Evolutionary conservation across 2,888 invertebrate species (phyloP).

Genomic region (Diplazon laetatorius): DNA sequence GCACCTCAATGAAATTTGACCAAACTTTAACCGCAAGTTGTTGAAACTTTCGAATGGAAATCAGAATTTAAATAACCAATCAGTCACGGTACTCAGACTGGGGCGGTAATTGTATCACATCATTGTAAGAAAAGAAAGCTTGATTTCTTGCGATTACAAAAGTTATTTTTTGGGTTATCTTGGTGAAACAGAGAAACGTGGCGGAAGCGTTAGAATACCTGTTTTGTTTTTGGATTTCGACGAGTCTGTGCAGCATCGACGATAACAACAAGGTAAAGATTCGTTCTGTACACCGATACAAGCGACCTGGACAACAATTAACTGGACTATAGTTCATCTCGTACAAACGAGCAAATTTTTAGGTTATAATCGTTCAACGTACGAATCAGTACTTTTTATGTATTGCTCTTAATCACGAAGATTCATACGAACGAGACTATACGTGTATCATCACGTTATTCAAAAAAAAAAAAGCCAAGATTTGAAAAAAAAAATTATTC

Average conservation of each 20-base stretch:
- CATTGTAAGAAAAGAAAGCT: constrained; percentile 62
- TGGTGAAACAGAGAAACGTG: neutral
- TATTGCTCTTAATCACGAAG: constrained; percentile 70
- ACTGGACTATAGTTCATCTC: constrained; percentile 38
- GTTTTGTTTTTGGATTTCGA: neutral
- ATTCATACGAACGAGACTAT: constrained; percentile 80
- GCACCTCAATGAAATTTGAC: constrained; percentile 28
- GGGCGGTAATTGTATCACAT: constrained; percentile 76
- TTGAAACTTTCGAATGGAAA: neutral
- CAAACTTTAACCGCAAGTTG: neutral
- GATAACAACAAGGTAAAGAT: neutral
- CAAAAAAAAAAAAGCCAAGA: no score
- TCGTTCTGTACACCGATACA: constrained; percentile 12
- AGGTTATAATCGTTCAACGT: neutral
- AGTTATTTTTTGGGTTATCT: no score
- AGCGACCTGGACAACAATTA: constrained; percentile 45
- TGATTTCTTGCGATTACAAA: neutral
- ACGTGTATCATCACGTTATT: constrained; percentile 72
- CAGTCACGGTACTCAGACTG: constrained; percentile 79
- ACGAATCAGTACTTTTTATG: constrained; percentile 60
- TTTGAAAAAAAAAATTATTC: neutral
- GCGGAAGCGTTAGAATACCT: constrained; percentile 25
- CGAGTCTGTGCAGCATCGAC: constrained; percentile 13
- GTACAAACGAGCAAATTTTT: constrained; percentile 27
- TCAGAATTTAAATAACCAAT: constrained; percentile 71